Percentiles rank a stretch among this genome's conserved stretches.
phyloP scores from a whole-genome alignment of 2,113 vertebrate genomes.

The Monarcha castaneiventris region DNA sequence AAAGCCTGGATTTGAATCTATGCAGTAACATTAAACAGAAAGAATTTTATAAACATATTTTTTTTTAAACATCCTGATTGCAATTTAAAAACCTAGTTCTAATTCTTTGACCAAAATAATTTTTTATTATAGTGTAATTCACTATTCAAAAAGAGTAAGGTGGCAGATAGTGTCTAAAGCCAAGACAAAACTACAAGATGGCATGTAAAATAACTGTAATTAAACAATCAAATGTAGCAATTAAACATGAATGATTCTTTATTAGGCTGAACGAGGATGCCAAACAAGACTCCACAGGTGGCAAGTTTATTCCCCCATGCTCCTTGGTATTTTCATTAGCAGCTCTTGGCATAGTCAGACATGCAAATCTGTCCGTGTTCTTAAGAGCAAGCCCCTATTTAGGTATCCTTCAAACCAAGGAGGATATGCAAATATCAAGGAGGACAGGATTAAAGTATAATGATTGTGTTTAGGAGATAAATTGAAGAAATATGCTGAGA shows the following conservation, averaged over 20 bases:
- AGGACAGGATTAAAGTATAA: neutral
- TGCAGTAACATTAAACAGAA: neutral
- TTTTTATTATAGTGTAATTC: constrained; percentile 2
- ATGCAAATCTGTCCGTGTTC: neutral
- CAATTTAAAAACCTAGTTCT: neutral
- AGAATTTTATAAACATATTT: neutral
- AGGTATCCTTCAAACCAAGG: neutral
- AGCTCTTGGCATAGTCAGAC: constrained; percentile 16
- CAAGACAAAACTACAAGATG: constrained; percentile 43
- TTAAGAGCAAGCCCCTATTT: neutral
- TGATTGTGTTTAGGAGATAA: neutral
- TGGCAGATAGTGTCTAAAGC: constrained; percentile 36
- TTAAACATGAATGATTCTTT: constrained; percentile 63
- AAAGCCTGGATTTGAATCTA: neutral
- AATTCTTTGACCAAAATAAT: neutral
- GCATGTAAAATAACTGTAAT: constrained; percentile 60
- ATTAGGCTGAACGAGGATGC: constrained; percentile 56
- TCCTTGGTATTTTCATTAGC: constrained; percentile 31
- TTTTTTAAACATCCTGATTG: neutral
- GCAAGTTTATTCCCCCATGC: constrained; percentile 32
- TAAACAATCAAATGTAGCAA: constrained; percentile 64
- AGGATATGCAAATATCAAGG: neutral
- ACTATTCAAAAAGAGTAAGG: neutral
- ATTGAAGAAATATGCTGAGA: neutral
- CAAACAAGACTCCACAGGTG: constrained; percentile 58